Percentiles rank a stretch among this genome's conserved stretches.
These are phyloP conservation scores for Bufotes viridis DNA, from an alignment of 2,797 vertebrate species.

Conservation along the genomic window DNA sequence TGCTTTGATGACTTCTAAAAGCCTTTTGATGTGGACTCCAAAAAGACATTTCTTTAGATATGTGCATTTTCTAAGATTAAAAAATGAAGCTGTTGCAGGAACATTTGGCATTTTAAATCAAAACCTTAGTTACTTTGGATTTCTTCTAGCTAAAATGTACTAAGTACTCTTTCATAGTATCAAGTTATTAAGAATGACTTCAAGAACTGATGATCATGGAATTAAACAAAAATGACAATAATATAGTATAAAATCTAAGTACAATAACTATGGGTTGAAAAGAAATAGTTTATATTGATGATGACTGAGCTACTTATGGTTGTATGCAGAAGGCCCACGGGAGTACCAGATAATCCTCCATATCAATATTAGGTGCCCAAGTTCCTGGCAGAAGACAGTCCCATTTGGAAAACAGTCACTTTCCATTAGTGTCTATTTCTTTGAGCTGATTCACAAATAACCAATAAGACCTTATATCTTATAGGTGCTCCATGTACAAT, in stretches of 20 bases:
- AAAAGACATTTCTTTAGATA: constrained; percentile 77
- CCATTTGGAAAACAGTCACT: not conserved
- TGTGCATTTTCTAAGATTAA: constrained; percentile 80
- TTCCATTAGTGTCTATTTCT: too few relatives aligned
- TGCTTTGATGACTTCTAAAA: constrained; percentile 81
- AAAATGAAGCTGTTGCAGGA: constrained; percentile 67
- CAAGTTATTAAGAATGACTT: constrained; percentile 62
- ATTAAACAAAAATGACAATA: constrained; percentile 15
- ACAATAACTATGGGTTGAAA: not conserved
- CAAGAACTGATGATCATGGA: constrained; percentile 22
- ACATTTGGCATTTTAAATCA: constrained; percentile 65
- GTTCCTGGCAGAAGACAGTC: not conserved
- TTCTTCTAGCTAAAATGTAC: constrained; percentile 37
- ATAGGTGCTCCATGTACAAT: too few relatives aligned
- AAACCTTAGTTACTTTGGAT: constrained; percentile 58
- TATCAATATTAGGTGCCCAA: not conserved
- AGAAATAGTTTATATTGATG: not conserved
- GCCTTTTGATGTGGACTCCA: constrained; percentile 79
- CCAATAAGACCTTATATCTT: too few relatives aligned
- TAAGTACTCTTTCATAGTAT: constrained; percentile 36
- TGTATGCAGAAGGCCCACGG: not conserved
- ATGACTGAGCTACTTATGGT: not conserved
- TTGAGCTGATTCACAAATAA: too few relatives aligned
- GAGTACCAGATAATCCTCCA: not conserved
- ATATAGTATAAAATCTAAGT: too few relatives aligned